phyloP scores from a whole-genome alignment of 1,140 invertebrate species.

The Diabrotica virgifera region DNA sequence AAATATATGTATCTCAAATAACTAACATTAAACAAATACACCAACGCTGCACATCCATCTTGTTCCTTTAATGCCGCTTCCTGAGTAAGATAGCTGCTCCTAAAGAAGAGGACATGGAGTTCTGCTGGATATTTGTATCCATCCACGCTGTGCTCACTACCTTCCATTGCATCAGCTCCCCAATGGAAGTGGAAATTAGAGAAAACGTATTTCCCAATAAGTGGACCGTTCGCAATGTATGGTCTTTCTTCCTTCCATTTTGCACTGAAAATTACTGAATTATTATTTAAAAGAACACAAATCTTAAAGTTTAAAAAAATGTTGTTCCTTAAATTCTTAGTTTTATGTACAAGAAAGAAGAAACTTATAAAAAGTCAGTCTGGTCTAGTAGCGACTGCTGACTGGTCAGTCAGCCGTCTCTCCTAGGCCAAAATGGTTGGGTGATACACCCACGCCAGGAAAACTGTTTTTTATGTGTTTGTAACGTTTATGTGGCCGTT shows the following conservation, averaged over 20 bases:
- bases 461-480: too few relatives aligned
- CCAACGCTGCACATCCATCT: constrained; percentile 57
- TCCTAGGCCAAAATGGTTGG: too few relatives aligned
- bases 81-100: constrained; percentile 55
- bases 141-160: constrained; percentile 77
- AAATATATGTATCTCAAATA: constrained; percentile 50
- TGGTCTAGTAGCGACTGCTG: too few relatives aligned
- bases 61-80: constrained; percentile 54
- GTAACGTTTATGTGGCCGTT: too few relatives aligned
- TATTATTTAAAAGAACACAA: constrained; percentile 12
- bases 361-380: too few relatives aligned
- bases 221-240: constrained; percentile 58
- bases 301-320: background rate
- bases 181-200: constrained; percentile 82
- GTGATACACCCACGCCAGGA: too few relatives aligned
- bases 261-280: constrained; percentile 55
- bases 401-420: too few relatives aligned
- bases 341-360: too few relatives aligned
- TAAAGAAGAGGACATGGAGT: constrained; percentile 57
- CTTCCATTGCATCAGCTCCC: constrained; percentile 65
- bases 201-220: constrained; percentile 62
- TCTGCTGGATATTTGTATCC: constrained; percentile 58
- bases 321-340: background rate
- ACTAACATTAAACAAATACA: constrained; percentile 58
- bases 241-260: constrained; percentile 57